A percentile compares a stretch with the other conserved stretches of the same genome.
These are phyloP conservation scores for Channa maculata DNA, from an alignment of 2,113 vertebrate species.

Conservation along the genomic window DNA sequence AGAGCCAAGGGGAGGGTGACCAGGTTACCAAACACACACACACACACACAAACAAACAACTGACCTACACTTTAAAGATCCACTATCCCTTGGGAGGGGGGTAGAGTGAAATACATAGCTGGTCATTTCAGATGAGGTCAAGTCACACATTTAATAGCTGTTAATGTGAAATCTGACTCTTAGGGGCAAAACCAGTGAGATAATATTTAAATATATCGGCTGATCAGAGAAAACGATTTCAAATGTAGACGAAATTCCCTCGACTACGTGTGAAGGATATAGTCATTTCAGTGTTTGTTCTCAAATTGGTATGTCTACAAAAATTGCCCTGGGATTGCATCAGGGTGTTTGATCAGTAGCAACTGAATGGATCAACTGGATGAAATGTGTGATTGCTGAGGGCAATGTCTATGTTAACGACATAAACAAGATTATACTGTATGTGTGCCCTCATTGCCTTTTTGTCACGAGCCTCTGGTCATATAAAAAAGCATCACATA, in stretches of 20 bases:
- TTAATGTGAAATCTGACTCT: conserved; percentile 31
- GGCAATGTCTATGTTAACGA: conserved; percentile 25
- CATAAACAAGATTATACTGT: neutral
- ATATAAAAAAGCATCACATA: conserved; percentile 16
- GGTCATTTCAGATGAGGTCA: conserved; percentile 68
- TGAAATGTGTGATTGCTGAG: conserved; percentile 35
- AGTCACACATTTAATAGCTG: conserved; percentile 48
- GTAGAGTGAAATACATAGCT: conserved; percentile 48
- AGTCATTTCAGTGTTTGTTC: conserved; percentile 54
- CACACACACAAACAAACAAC: conserved; percentile 27
- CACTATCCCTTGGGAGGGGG: conserved; percentile 27
- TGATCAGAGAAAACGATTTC: neutral
- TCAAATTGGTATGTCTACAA: conserved; percentile 32
- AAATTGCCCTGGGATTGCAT: conserved; percentile 77
- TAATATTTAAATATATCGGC: conserved; percentile 19
- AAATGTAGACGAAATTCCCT: conserved; percentile 15
- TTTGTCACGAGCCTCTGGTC: conserved; percentile 8
- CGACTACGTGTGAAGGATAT: conserved; percentile 18
- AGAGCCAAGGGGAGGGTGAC: conserved; percentile 46
- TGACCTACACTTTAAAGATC: conserved; percentile 51
- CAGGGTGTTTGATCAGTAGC: conserved; percentile 65
- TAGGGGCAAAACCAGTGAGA: conserved; percentile 14
- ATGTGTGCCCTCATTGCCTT: neutral
- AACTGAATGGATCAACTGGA: conserved; percentile 41
- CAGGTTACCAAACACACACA: conserved; percentile 38